Percentiles rank a stretch among this genome's conserved stretches.
These are phyloP conservation scores for Odontocerum albicorne DNA, from an alignment of 2,888 invertebrate species.

Conservation along the genomic window DNA sequence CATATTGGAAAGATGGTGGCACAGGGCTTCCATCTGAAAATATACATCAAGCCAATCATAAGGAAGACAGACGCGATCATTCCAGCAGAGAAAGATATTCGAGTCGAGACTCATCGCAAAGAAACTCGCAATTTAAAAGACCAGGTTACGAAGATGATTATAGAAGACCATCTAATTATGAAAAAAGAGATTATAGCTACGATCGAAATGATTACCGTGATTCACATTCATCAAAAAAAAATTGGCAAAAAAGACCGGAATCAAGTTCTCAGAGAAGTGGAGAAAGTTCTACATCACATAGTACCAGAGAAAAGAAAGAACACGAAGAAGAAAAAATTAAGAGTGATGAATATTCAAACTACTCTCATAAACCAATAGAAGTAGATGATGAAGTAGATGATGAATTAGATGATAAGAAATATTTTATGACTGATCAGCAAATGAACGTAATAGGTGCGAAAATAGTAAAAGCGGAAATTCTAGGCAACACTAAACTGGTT, in stretches of 20 bases:
- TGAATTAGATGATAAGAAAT: constrained; percentile 28
- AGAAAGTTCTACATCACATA: constrained; percentile 22
- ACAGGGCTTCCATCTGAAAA: constrained; percentile 68
- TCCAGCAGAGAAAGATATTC: background rate
- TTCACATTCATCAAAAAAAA: constrained; percentile 24
- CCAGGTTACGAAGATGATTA: constrained; percentile 40
- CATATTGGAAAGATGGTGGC: constrained; percentile 90
- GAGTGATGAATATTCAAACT: too few species aligned
- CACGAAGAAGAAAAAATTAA: background rate
- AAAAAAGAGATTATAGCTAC: constrained; percentile 34
- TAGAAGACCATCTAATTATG: too few species aligned
- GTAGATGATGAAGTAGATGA: constrained; percentile 29
- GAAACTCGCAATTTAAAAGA: constrained; percentile 40
- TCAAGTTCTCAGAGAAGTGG: constrained; percentile 17
- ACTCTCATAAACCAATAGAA: constrained; percentile 15
- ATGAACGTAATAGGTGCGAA: constrained; percentile 90
- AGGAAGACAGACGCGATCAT: constrained; percentile 1
- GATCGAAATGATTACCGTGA: constrained; percentile 28
- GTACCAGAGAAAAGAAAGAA: background rate
- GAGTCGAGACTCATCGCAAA: background rate
- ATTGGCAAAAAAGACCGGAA: constrained; percentile 36
- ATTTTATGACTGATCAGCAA: constrained; percentile 73
- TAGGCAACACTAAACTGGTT: constrained; percentile 76
- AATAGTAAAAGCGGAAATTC: constrained; percentile 91
- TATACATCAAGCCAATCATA: background rate